Conservation (phyloP, 2,797 vertebrate species). For the Aplochiton taeniatus region DNA sequence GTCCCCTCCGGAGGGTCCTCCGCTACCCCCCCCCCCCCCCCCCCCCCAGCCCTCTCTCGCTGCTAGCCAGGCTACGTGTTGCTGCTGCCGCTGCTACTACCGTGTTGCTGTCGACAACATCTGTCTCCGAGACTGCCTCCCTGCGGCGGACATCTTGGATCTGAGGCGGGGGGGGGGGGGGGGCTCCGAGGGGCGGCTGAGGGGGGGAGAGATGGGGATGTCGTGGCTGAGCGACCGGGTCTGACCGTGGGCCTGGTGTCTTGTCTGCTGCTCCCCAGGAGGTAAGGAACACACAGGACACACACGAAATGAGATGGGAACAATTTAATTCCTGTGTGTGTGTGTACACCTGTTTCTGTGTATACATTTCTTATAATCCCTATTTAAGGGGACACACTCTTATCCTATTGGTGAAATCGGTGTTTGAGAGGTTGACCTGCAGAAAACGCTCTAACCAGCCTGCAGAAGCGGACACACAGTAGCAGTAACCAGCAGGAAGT, state of each 20-base stretch:
- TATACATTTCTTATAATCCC: too few relatives aligned
- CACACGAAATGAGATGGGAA: not conserved
- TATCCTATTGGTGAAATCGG: too few relatives aligned
- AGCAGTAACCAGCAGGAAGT: too few relatives aligned
- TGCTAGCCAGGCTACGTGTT: too few relatives aligned
- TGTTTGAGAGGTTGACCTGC: too few relatives aligned
- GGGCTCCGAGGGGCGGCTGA: not conserved
- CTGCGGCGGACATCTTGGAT: conserved; percentile 41
- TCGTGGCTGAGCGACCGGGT: not conserved
- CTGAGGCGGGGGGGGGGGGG: conserved; percentile 2
- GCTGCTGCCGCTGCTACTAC: not conserved
- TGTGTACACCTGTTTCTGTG: not conserved
- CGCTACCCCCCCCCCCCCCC: too few relatives aligned
- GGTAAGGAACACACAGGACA: not conserved
- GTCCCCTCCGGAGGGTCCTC: not conserved
- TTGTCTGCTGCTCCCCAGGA: not conserved
- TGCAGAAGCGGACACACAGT: too few relatives aligned
- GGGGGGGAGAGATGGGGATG: not conserved
- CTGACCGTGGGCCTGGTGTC: not conserved
- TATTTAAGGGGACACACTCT: too few relatives aligned
- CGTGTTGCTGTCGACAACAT: conserved; percentile 17
- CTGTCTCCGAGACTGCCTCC: conserved; percentile 29
- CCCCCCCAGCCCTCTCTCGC: too few relatives aligned
- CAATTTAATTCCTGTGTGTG: not conserved
- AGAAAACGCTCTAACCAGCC: too few relatives aligned